Base-by-base conservation (phyloP, 2,113 vertebrate genomes). In the Phalacrocorax aristotelis region DNA sequence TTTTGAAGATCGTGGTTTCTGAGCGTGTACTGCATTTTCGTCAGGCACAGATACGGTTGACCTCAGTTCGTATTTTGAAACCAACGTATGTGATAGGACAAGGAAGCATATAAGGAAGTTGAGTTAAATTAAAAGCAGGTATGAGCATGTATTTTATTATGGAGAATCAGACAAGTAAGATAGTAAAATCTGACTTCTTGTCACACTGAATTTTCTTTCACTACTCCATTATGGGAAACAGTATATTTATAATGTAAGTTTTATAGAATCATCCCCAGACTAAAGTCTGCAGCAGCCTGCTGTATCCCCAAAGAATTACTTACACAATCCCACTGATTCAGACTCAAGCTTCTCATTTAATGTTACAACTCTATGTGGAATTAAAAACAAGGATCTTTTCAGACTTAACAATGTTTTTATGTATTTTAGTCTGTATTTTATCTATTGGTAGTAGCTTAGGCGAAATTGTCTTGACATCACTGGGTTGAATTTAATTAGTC, bases 81-180 rank as follows among this genome's bases (percentile, higher is more conserved):
- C 57, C 94, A 97, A 12, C 94, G 80, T 78, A 96, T 96, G 66
- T 93, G 96, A 95, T 77, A 91, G 91, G 87, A 98, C 83, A 98
- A 95, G 65, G 10, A 96, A 94, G 58, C 48, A 85, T 79, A 92
- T 87, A 89, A 88, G 88, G 71, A 97, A 98, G 94, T 75, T 89
- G 95, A 97, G 84, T 96, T 97, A 98, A 97, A 98, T 97, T 97
- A 97, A 97, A 98, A 98, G 96, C 97, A 98, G 97, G 97, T 96
- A 98, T 95, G 96, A 97, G 96, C 96, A 94, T 97, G 97, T 77
- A 97, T 93, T 98, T 98, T 97, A 97, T 98, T 97, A 98, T 5
- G 46, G 90, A 95, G 94, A 97, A 95, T 96, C 94, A 95, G 93
- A 97, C 94, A 72, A 97, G 70, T 78, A 95, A 90, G 84, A 92